Base-by-base conservation (phyloP, 1,140 invertebrate species). In the Hycleus cichorii region DNA sequence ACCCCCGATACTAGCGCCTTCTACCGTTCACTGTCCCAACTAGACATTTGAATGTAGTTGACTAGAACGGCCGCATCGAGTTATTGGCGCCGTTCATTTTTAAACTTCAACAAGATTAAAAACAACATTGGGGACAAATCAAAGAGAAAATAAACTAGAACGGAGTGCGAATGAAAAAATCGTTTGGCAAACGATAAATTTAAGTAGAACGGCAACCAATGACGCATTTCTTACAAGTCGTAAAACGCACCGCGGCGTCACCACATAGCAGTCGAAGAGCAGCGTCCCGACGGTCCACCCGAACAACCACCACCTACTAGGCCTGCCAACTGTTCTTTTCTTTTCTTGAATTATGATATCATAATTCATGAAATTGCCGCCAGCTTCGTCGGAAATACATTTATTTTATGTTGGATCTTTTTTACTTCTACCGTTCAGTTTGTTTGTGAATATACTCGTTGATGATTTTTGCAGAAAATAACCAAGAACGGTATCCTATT, bases 291-390 rank as follows among this genome's bases (percentile, higher is more conserved):
- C 58, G 55, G 55, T 44, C 50, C 47, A 40, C 25, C 48, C 51
- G 48, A 59, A 54, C 62, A 59, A 63, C 59, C 60, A 60, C 65
- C 65, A 63, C 65, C 65, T 64, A 67, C 63, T 57, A 64, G 59
- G 63, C 63, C 60, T 62, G 64, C 62, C 62, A 65, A 64, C 60
- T 53, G 60, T 63, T 61, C 65, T 58, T 64, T 66, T 64, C 57
- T 64, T 63, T 60, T 27, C 39, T 60, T 65, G 64, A 65, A 64
- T 66, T 66, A 66, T 66, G 62, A 59, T 44, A 51, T 57, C 53
- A 58, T 66, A 66, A 66, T 61, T 66, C 64, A 66, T 54, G 47
- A 63, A 64, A 66, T 63, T 64, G 64, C 64, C 59, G 62, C 54
- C 53, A 60, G 57, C 58, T 58, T 60, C 44, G 63, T 64, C 62